These are phyloP conservation scores for Ranitomeya variabilis DNA, from an alignment of 2,113 vertebrate species.

Conservation along the genomic window DNA sequence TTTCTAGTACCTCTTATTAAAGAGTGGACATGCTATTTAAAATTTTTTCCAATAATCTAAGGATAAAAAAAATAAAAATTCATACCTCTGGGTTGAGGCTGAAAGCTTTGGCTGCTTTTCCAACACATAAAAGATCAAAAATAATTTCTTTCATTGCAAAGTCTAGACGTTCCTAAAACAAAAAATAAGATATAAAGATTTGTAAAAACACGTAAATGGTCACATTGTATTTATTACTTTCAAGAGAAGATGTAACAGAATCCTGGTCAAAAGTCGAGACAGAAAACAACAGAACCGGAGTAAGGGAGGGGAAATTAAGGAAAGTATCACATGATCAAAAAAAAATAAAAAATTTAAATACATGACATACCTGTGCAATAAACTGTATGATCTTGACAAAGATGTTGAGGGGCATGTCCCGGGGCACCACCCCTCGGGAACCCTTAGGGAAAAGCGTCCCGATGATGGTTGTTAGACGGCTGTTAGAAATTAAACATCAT, in stretches of 20 bases:
- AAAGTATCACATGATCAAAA: background rate
- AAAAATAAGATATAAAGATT: slow-evolving; percentile 57
- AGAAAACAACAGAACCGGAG: no score
- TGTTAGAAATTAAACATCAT: slow-evolving; percentile 63
- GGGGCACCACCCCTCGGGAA: slow-evolving; percentile 92
- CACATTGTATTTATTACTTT: no score
- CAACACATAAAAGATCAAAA: slow-evolving; percentile 95
- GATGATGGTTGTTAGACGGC: slow-evolving; percentile 94
- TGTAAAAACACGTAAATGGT: background rate
- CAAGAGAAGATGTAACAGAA: no score
- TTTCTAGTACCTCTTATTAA: no score
- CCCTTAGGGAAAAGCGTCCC: slow-evolving; percentile 98
- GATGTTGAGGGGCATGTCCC: slow-evolving; percentile 98
- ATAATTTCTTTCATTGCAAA: slow-evolving; percentile 99
- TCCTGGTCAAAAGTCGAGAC: no score
- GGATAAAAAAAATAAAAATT: background rate
- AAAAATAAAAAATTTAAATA: background rate
- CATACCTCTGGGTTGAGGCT: slow-evolving; percentile 98
- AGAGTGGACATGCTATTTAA: no score
- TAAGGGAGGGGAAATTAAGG: no score
- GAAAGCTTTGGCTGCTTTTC: slow-evolving; percentile 97
- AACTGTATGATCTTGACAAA: slow-evolving; percentile 99
- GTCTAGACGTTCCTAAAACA: slow-evolving; percentile 89
- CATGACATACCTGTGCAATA: slow-evolving; percentile 87
- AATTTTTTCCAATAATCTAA: background rate